Conservation (phyloP, 2,113 vertebrate species). For the Macaca fascicularis region DNA sequence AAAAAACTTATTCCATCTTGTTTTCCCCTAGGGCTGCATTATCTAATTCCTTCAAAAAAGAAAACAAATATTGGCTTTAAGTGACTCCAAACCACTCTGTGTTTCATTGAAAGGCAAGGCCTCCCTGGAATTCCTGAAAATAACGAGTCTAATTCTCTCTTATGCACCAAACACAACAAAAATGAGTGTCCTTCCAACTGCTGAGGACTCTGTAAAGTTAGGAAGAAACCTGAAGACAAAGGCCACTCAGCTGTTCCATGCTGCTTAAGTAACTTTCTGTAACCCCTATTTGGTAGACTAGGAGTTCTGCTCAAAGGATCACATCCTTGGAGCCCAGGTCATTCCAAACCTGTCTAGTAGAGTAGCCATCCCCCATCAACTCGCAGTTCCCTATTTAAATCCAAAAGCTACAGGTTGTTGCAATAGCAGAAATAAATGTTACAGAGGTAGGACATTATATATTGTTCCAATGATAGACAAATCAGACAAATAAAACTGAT, state of each 20-base stretch:
- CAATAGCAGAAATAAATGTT: background rate
- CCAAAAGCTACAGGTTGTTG: background rate
- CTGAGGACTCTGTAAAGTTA: background rate
- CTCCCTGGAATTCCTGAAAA: background rate
- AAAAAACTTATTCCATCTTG: background rate
- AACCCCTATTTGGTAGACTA: background rate
- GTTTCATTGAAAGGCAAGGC: background rate
- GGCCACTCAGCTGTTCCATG: background rate
- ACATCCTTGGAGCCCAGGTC: background rate
- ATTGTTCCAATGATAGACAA: background rate
- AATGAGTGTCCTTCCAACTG: background rate
- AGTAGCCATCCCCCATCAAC: background rate
- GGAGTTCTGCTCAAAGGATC: background rate
- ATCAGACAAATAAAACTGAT: background rate
- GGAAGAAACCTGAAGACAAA: background rate
- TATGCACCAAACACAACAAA: conserved; percentile 13
- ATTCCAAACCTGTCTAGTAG: background rate
- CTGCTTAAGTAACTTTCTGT: background rate
- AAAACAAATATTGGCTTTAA: conserved; percentile 6
- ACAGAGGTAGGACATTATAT: background rate
- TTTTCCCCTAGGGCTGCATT: background rate
- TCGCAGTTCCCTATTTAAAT: background rate
- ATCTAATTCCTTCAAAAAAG: background rate
- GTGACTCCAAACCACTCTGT: background rate
- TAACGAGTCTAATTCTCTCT: conserved; percentile 30